Base-by-base conservation (phyloP, 1,140 invertebrate genomes). In the Metopolophium dirhodum region DNA sequence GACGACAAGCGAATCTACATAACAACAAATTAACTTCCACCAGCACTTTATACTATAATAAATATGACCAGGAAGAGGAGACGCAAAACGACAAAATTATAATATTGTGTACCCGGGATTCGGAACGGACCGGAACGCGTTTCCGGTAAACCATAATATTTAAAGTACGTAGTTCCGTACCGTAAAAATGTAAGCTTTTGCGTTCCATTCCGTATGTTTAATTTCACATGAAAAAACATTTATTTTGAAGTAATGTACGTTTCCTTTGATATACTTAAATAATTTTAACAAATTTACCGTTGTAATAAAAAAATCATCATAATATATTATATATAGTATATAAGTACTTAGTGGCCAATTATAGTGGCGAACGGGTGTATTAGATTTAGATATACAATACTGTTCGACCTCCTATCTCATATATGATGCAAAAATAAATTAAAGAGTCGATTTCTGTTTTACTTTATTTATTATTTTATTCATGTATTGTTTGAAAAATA, bases 121-220 rank as follows among this genome's bases (percentile, higher is more conserved):
- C 61, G 6, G 30, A 68, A 18, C 30, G n/a, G 30, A n/a, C 61
- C 61, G 61, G 30, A 68, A 68, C 61, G 61, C 61, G 30, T 68
- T 68, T 68, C 61, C 61, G 61, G 61, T 68, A 68, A 68, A 68
- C 61, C 61, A 68, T n/a, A 68, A 68, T 68, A 68, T 68, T 68
- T 18, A n/a, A 68, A 68, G 61, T n/a, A 68, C n/a, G 30, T 1
- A 68, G 30, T 68, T 68, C 30, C 30, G 30, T n/a, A 68, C 20
- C 61, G 61, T 68, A 68, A 68, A 68, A n/a, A 68, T 68, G 14
- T 68, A 68, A 68, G 30, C 30, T 68, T 41, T 68, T 68, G 61
- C 7, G 30, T 68, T n/a, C 61, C 30, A n/a, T 68, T 68, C 61
- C 61, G 30, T 68, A 68, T 68, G 61, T 68, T 68, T n/a, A n/a